Evolutionary conservation across 2,888 invertebrate genomes (phyloP), one percentile per base, ranked within the genome.

Genomic region (Drosophila maculinotata): DNA sequence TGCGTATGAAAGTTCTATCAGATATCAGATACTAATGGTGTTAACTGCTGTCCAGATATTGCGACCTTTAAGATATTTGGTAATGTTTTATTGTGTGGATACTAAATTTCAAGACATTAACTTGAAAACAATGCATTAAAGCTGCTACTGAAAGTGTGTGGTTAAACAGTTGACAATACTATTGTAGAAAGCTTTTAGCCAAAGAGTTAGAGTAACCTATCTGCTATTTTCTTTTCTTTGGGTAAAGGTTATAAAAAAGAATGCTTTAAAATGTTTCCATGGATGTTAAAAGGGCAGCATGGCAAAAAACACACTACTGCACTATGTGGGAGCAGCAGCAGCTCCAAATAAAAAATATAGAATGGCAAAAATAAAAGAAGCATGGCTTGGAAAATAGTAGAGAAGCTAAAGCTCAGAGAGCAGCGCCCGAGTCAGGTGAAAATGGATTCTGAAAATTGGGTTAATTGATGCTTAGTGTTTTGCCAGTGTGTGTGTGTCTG

Each of bases 381-480:
- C 41, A 52, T 41, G 54, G 59, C 63, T 60, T 48, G n/a, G 57
- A 62, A 67, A 64, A 41, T 52, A 42, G 36, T 8, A 44, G 63
- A 47, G 47, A 48, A 51, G 48, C 51, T 41, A 66, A 52, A 67
- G 70, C 76, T 65, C 59, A 65, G 59, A 51, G 53, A 53, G 56
- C 56, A 45, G 30, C 17, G 31, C 60, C 53, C 47, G 56, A 67
- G 87, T 74, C 84, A 86, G 84, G 88, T 88, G 84, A 78, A 85
- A 88, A 85, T 85, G 84, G 87, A 80, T 83, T 83, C 80, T 83
- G 68, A 88, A 86, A 85, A 85, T 85, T 85, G 84, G 84, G 84
- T 85, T 85, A 85, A 85, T 85, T 85, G 84, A 85, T 85, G 88
- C 84, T 85, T 85, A 88, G 80, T 77, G 80, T 65, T 64, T 66